A percentile compares a stretch with the other conserved stretches of the same genome.
Evolutionary conservation across 2,888 invertebrate species (phyloP).

Genomic region (Melanargia galathea): DNA sequence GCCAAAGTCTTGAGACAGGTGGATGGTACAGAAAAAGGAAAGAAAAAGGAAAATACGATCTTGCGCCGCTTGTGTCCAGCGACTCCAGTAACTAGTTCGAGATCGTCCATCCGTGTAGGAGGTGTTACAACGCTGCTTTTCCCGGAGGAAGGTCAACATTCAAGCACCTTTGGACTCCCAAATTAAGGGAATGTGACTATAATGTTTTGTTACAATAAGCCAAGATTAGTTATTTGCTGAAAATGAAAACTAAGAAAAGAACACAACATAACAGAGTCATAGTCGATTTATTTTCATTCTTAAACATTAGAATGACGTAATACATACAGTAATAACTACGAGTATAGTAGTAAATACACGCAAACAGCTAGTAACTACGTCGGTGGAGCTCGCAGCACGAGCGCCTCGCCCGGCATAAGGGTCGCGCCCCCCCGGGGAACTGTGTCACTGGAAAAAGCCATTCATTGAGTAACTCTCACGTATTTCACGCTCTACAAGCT

Average conservation of each 20-base stretch:
- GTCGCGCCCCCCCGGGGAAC: slow-evolving; percentile 45
- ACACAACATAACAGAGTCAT: background rate
- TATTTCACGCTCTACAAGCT: background rate
- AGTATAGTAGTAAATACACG: background rate
- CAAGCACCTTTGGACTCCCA: too few species aligned
- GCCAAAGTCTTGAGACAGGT: too few species aligned
- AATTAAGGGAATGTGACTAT: too few species aligned
- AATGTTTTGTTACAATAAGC: too few species aligned
- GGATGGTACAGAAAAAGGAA: too few species aligned
- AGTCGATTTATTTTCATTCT: background rate
- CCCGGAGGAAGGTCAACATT: too few species aligned
- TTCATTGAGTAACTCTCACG: slow-evolving; percentile 2
- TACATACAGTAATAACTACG: background rate
- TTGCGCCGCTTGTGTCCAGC: too few species aligned
- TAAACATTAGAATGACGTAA: background rate
- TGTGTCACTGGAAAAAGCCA: slow-evolving; percentile 47
- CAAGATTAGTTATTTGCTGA: too few species aligned
- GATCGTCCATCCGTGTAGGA: too few species aligned
- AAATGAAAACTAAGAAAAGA: background rate
- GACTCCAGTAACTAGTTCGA: too few species aligned
- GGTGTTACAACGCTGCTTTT: too few species aligned
- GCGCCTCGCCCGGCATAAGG: slow-evolving; percentile 55
- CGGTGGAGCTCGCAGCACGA: slow-evolving; percentile 48
- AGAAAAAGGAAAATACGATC: too few species aligned
- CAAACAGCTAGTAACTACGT: slow-evolving; percentile 24